These are phyloP conservation scores for Vimba vimba DNA, from an alignment of 2,113 vertebrate genomes.

Conservation along the genomic window DNA sequence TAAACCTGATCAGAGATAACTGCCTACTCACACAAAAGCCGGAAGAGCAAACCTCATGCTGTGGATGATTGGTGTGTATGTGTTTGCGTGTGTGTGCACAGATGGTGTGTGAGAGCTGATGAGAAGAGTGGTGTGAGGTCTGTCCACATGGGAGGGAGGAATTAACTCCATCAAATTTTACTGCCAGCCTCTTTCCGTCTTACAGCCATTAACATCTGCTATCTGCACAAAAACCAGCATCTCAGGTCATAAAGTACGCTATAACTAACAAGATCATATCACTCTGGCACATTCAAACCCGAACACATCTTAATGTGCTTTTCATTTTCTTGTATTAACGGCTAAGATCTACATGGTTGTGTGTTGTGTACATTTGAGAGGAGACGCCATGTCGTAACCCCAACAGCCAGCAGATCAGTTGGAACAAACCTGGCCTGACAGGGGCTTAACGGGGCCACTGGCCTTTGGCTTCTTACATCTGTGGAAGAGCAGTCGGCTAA, in stretches of 20 bases:
- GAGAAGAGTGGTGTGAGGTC: constrained; percentile 48
- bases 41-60: constrained; percentile 3
- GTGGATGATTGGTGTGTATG: constrained; percentile 11
- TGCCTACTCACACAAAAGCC: constrained; percentile 41
- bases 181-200: constrained; percentile 54
- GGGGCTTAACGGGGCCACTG: constrained; percentile 69
- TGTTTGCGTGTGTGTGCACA: not conserved
- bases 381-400: not conserved
- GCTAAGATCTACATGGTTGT: not conserved
- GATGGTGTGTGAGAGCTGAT: constrained; percentile 46
- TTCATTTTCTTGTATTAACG: constrained; percentile 1
- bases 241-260: constrained; percentile 43
- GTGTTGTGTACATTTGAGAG: constrained; percentile 44
- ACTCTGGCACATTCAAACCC: constrained; percentile 23
- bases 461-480: constrained; percentile 72
- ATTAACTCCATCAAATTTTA: constrained; percentile 55
- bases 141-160: constrained; percentile 49
- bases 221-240: constrained; percentile 43
- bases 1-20: constrained; percentile 26
- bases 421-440: constrained; percentile 75
- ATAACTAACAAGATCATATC: constrained; percentile 47
- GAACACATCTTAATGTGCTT: not conserved
- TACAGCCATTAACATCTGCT: constrained; percentile 58
- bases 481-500: constrained; percentile 63
- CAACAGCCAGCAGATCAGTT: constrained; percentile 60